phyloP scores from a whole-genome alignment of 1,140 invertebrate species.

The Drosophila cardini region DNA sequence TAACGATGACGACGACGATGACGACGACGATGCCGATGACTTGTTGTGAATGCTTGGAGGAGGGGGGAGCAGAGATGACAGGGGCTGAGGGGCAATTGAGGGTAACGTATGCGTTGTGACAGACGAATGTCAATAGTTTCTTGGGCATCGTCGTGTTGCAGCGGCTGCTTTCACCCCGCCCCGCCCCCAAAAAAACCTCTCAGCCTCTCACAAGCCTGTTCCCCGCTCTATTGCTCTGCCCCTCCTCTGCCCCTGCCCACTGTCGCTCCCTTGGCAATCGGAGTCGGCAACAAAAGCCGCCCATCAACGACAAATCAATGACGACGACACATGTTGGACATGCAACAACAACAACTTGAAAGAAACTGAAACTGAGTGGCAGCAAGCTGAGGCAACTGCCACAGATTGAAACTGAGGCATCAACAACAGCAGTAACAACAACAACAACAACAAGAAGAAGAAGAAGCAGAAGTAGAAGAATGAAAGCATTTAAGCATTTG shows the following conservation, averaged over 20 bases:
- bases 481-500: slow-evolving; percentile 82
- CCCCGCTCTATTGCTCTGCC: neutral
- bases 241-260: neutral
- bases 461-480: slow-evolving; percentile 74
- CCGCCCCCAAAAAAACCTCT: no score
- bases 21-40: neutral
- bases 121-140: slow-evolving; percentile 80
- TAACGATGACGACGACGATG: slow-evolving; percentile 6
- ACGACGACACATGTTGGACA: slow-evolving; percentile 83
- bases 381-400: slow-evolving; percentile 35
- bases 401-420: slow-evolving; percentile 13
- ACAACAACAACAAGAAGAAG: slow-evolving; percentile 45
- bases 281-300: slow-evolving; percentile 59
- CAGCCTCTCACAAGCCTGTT: no score
- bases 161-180: slow-evolving; percentile 11
- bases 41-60: neutral
- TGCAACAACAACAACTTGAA: slow-evolving; percentile 62
- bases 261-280: neutral
- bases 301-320: slow-evolving; percentile 83
- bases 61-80: neutral
- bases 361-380: slow-evolving; percentile 59
- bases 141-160: slow-evolving; percentile 26
- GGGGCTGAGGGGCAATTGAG: neutral
- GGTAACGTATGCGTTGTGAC: slow-evolving; percentile 58
- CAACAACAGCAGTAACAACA: slow-evolving; percentile 50